Conservation (phyloP, 2,113 vertebrate genomes). For the Halichoerus grypus region DNA sequence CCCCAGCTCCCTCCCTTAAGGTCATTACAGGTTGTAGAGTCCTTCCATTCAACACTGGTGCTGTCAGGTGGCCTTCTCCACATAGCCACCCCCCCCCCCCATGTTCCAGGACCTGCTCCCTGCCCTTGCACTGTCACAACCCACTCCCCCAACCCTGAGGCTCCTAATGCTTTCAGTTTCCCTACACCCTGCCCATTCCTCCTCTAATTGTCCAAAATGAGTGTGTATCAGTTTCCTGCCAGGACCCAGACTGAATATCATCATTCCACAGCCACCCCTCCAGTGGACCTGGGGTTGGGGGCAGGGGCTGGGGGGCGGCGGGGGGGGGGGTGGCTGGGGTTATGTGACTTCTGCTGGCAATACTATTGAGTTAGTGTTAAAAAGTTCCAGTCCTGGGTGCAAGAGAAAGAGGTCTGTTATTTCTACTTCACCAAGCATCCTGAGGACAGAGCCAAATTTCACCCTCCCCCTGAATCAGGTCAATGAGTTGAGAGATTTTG, state of each 20-base stretch:
- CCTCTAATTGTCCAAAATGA: not conserved
- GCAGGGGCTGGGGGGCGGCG: no score
- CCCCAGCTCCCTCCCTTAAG: not conserved
- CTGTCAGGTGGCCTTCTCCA: not conserved
- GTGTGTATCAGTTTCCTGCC: not conserved
- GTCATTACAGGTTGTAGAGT: not conserved
- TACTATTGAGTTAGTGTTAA: not conserved
- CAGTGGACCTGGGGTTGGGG: not conserved
- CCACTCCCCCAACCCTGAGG: not conserved
- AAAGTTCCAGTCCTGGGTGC: not conserved
- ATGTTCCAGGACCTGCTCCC: not conserved
- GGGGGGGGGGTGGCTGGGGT: rapidly evolving
- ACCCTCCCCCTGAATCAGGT: not conserved
- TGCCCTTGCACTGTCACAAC: not conserved
- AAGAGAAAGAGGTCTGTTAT: not conserved
- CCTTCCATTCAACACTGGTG: not conserved
- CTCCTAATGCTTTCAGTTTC: not conserved
- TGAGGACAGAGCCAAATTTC: not conserved
- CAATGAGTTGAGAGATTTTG: not conserved
- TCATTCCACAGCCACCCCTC: not conserved
- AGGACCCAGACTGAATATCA: not conserved
- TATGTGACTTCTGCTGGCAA: not conserved
- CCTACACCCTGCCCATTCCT: not conserved
- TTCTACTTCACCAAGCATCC: not conserved
- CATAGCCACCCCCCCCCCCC: not conserved